Percentiles rank a stretch among this genome's conserved stretches.
These are phyloP conservation scores for Caenorhabditis auriculariae DNA, from an alignment of 2,888 invertebrate species.

Conservation along the genomic window DNA sequence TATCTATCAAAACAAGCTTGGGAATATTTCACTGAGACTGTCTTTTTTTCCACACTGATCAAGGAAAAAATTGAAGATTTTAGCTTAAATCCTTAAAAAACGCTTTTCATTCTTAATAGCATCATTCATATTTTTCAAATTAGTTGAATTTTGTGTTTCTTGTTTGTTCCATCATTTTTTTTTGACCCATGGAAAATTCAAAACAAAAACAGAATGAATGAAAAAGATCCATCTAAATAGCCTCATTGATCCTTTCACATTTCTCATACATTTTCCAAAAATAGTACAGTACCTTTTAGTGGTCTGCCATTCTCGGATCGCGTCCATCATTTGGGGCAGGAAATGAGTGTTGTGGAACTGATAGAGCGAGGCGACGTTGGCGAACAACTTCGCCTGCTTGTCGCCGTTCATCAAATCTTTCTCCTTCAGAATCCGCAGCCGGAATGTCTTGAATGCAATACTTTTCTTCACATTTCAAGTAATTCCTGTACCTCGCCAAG, in stretches of 20 bases:
- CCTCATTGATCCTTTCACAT: too few relatives aligned
- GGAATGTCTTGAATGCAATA: slow-evolving; percentile 68
- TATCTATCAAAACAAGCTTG: too few relatives aligned
- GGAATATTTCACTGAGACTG: too few relatives aligned
- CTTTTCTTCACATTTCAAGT: too few relatives aligned
- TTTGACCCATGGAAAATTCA: not conserved
- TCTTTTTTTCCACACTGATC: too few relatives aligned
- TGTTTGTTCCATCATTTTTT: not conserved
- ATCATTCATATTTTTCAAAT: too few relatives aligned
- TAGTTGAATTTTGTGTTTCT: too few relatives aligned
- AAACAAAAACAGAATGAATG: not conserved
- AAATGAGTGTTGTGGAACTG: slow-evolving; percentile 73
- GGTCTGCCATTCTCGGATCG: slow-evolving; percentile 70
- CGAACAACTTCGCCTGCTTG: slow-evolving; percentile 69
- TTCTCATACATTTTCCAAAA: not conserved
- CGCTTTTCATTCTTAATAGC: too few relatives aligned
- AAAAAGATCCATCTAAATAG: not conserved
- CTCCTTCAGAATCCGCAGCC: slow-evolving; percentile 71
- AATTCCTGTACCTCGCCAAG: slow-evolving; percentile 73
- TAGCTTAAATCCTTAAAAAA: too few relatives aligned
- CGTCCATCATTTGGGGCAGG: slow-evolving; percentile 71
- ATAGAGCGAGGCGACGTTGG: slow-evolving; percentile 73
- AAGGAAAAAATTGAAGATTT: too few relatives aligned
- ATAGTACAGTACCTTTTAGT: slow-evolving; percentile 43
- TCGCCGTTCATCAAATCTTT: slow-evolving; percentile 71